A percentile compares a stretch with the other conserved stretches of the same genome.
phyloP scores from a whole-genome alignment of 2,113 vertebrate genomes.

The Hydropotes inermis region DNA sequence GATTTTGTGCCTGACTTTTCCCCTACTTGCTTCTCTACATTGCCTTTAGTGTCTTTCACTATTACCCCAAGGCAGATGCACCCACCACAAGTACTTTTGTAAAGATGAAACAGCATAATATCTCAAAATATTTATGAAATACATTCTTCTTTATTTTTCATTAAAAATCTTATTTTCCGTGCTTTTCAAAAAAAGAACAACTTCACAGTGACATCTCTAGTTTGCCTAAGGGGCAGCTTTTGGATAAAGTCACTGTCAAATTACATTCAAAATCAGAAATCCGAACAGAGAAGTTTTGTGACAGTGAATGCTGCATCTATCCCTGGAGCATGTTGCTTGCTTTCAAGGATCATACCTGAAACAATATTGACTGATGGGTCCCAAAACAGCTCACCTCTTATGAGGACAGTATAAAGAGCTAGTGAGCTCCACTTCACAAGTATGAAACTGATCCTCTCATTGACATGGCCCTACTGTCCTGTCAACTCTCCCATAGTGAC shows the following conservation, averaged over 20 bases:
- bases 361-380: not conserved
- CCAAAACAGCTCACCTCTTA: not conserved
- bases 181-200: not conserved
- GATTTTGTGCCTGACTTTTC: not conserved
- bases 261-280: not conserved
- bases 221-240: not conserved
- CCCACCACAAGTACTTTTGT: not conserved
- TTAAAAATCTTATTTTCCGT: not conserved
- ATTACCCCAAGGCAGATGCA: not conserved
- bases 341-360: not conserved
- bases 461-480: not conserved
- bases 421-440: not conserved
- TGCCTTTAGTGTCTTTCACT: not conserved
- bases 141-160: not conserved
- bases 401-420: not conserved
- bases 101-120: not conserved
- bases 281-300: not conserved
- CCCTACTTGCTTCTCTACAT: not conserved
- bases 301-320: not conserved
- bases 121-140: not conserved
- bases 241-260: not conserved
- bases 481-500: not conserved
- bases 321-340: not conserved
- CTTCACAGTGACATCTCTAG: not conserved
- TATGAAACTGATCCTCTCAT: not conserved